A percentile compares a stretch with the other conserved stretches of the same genome.
These are phyloP conservation scores for Protophormia terraenovae DNA, from an alignment of 2,888 invertebrate genomes.

Conservation along the genomic window DNA sequence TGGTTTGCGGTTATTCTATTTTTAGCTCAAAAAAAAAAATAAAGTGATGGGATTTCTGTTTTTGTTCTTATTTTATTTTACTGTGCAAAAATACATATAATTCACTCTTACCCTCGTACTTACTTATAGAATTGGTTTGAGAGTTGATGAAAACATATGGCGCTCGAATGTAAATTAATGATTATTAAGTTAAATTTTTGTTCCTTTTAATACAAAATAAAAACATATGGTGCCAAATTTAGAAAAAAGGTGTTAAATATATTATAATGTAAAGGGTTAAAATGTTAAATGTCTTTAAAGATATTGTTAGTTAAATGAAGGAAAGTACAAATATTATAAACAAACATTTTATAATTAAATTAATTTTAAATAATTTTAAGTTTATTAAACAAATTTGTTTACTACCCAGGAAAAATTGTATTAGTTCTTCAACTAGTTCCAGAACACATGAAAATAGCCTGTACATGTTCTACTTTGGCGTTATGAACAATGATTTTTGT, in stretches of 20 bases:
- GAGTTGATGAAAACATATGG: slow-evolving; percentile 58
- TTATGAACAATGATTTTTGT: too few species aligned
- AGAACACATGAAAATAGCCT: too few species aligned
- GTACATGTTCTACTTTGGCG: too few species aligned
- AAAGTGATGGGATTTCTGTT: slow-evolving; percentile 4
- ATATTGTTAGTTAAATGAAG: too few species aligned
- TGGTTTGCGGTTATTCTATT: slow-evolving; percentile 60
- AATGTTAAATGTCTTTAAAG: background rate
- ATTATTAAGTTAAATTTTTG: slow-evolving; percentile 31
- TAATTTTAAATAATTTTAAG: too few species aligned
- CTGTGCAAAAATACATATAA: background rate
- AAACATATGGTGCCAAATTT: slow-evolving; percentile 3
- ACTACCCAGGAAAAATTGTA: too few species aligned
- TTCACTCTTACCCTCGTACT: background rate
- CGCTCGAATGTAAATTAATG: slow-evolving; percentile 48
- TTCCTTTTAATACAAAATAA: background rate
- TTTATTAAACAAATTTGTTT: too few species aligned
- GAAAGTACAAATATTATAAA: too few species aligned
- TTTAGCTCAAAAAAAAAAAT: slow-evolving; percentile 48
- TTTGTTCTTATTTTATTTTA: background rate
- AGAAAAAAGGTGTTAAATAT: slow-evolving; percentile 7
- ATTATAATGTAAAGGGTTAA: background rate
- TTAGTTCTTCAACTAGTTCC: too few species aligned
- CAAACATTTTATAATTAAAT: too few species aligned
- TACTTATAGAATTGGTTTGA: background rate